Percentiles rank a stretch among this genome's conserved stretches.
Evolutionary conservation across 1,140 invertebrate species (phyloP).

Genomic region (Helicoverpa armigera): DNA sequence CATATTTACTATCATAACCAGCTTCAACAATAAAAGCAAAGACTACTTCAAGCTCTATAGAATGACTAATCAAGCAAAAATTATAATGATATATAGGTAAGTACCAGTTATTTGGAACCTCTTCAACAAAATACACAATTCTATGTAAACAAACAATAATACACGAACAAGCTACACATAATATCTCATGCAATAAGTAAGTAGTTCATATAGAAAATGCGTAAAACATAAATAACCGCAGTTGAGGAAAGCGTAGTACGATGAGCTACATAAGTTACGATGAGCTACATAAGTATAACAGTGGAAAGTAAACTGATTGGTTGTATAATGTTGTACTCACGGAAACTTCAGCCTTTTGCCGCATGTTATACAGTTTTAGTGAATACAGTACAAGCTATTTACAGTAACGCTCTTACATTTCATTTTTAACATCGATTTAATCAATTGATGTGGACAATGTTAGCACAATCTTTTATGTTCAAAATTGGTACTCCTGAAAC

Average conservation of each 20-base stretch:
- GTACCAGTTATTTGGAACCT: too few relatives aligned
- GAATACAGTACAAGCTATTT: constrained; percentile 77
- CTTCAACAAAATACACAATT: neutral
- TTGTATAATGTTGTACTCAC: constrained; percentile 73
- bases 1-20: too few relatives aligned
- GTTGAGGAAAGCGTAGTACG: constrained; percentile 33
- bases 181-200: neutral
- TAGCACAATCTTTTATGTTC: too few relatives aligned
- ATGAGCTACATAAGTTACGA: constrained; percentile 9
- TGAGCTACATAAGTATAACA: neutral
- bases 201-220: constrained; percentile 11
- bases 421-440: neutral
- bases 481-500: too few relatives aligned
- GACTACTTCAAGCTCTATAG: too few relatives aligned
- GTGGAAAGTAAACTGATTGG: constrained; percentile 29
- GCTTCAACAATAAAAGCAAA: too few relatives aligned
- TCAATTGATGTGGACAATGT: constrained; percentile 27
- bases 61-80: too few relatives aligned
- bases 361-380: constrained; percentile 80
- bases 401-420: constrained; percentile 60
- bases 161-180: neutral
- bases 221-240: constrained; percentile 25
- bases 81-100: too few relatives aligned
- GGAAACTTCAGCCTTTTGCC: constrained; percentile 81
- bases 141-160: neutral